Evolutionary conservation across 2,797 vertebrate genomes (phyloP).

Genomic region (Taenioides sp.): DNA sequence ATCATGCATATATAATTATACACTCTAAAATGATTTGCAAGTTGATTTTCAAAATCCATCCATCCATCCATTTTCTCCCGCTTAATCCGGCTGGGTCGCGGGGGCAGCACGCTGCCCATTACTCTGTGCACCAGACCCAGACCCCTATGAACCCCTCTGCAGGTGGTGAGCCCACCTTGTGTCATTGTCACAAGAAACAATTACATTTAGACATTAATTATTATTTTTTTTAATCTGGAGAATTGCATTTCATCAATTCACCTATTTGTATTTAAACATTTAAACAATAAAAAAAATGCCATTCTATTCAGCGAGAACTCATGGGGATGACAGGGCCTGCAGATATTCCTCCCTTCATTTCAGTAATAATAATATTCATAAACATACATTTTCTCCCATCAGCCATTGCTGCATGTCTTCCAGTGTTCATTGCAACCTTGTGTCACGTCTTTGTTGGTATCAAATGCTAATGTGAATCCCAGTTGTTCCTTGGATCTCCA

Average conservation of each 20-base stretch:
- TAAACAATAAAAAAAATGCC: neutral
- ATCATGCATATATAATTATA: too few relatives aligned
- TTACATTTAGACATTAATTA: too few relatives aligned
- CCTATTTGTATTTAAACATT: neutral
- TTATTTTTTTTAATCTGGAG: neutral
- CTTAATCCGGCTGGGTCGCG: too few relatives aligned
- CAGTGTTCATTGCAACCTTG: slow-evolving; percentile 25
- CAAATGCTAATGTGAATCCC: slow-evolving; percentile 41
- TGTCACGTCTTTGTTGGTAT: slow-evolving; percentile 33
- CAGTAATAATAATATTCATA: neutral
- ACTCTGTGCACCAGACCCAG: too few relatives aligned
- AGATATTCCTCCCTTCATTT: neutral
- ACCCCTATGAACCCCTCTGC: too few relatives aligned
- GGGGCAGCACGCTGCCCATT: too few relatives aligned
- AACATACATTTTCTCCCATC: neutral
- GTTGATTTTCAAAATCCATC: too few relatives aligned
- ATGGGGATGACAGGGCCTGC: neutral
- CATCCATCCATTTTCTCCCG: too few relatives aligned
- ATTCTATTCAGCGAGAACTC: neutral
- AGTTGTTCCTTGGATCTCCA: slow-evolving; percentile 37
- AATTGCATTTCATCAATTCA: neutral
- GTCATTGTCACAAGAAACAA: too few relatives aligned
- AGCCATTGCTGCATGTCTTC: neutral
- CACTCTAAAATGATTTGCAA: too few relatives aligned
- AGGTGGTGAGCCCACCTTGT: too few relatives aligned